Conservation (phyloP, 2,888 invertebrate genomes). For the Meghimatium bilineatum region DNA sequence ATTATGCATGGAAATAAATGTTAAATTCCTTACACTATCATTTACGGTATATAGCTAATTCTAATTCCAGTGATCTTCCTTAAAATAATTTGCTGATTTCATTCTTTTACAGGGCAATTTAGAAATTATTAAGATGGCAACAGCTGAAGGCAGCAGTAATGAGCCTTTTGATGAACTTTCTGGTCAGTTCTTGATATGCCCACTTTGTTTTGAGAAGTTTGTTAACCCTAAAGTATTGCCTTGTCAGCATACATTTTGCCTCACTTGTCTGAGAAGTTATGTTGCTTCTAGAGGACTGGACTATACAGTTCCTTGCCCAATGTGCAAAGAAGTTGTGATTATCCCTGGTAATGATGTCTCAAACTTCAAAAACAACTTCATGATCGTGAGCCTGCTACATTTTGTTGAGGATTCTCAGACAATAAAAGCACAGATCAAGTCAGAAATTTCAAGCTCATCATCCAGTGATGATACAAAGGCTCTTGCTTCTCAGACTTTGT, state of each 20-base stretch:
- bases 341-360: conserved; percentile 49
- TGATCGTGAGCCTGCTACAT: conserved; percentile 50
- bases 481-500: background rate
- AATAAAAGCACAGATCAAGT: background rate
- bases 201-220: conserved; percentile 53
- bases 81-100: background rate
- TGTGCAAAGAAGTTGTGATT: conserved; percentile 51
- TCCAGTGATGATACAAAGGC: conserved; percentile 2
- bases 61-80: background rate
- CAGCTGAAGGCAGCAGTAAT: background rate
- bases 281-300: conserved; percentile 34
- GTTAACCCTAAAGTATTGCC: conserved; percentile 52
- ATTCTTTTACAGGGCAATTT: background rate
- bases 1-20: too few species aligned
- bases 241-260: conserved; percentile 57
- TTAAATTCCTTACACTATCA: too few species aligned
- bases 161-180: conserved; percentile 36
- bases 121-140: background rate
- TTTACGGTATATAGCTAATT: background rate
- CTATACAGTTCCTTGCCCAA: conserved; percentile 47
- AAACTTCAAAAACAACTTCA: conserved; percentile 51
- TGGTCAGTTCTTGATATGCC: conserved; percentile 52
- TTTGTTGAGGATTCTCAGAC: conserved; percentile 45
- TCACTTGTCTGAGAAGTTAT: conserved; percentile 50
- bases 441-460: background rate